A percentile compares a stretch with the other conserved stretches of the same genome.
phyloP scores from a whole-genome alignment of 2,797 vertebrate species.

The Coregonus suidteri region DNA sequence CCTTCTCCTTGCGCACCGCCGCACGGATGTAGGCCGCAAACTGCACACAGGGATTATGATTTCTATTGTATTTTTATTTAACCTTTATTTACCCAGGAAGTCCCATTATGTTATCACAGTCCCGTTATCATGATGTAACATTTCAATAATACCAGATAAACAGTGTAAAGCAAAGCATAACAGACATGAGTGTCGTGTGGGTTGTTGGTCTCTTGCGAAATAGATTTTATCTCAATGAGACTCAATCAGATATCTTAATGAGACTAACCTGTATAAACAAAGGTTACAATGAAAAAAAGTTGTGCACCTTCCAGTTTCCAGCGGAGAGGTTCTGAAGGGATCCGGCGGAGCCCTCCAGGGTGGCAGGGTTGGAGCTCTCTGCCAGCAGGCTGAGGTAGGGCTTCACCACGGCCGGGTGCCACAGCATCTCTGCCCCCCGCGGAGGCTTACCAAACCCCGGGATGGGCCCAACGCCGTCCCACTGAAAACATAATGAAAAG shows the following conservation, averaged over 20 bases:
- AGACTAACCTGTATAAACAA: too few relatives aligned
- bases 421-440: conserved; percentile 94
- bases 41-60: conserved; percentile 59
- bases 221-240: too few relatives aligned
- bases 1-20: conserved; percentile 94
- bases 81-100: too few relatives aligned
- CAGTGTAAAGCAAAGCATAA: too few relatives aligned
- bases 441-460: conserved; percentile 90
- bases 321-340: conserved; percentile 97
- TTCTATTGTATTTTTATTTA: too few relatives aligned
- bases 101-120: too few relatives aligned
- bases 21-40: conserved; percentile 96
- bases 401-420: conserved; percentile 96
- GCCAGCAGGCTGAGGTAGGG: conserved; percentile 95
- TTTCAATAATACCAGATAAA: too few relatives aligned
- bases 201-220: too few relatives aligned
- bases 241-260: too few relatives aligned
- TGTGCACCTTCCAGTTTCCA: conserved; percentile 92
- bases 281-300: too few relatives aligned
- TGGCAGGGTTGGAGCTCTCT: conserved; percentile 97
- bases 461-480: conserved; percentile 91
- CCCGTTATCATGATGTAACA: too few relatives aligned
- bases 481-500: conserved; percentile 70
- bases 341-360: conserved; percentile 93
- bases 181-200: too few relatives aligned